Evolutionary conservation across 1,140 invertebrate genomes (phyloP).

Genomic region (Drosophila sturtevanti): DNA sequence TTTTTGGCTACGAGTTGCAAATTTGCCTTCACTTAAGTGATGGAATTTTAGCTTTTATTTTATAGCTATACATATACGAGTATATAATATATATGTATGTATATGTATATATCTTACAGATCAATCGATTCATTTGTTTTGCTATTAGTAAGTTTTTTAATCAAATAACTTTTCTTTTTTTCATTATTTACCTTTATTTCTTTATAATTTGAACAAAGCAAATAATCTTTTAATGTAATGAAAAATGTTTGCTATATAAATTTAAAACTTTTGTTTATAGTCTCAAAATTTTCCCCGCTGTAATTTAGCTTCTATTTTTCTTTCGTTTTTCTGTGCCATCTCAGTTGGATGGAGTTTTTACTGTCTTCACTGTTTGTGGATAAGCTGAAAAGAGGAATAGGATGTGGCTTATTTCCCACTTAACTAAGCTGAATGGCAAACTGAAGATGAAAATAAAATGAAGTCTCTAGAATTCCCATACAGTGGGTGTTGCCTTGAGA

Average conservation of each 20-base stretch:
- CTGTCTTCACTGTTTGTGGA: conserved; percentile 29
- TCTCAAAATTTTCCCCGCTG: too few species aligned
- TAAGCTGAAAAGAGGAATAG: background rate
- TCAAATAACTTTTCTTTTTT: conserved; percentile 22
- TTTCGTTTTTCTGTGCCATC: background rate
- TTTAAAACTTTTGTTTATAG: too few species aligned
- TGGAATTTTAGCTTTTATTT: background rate
- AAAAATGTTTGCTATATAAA: too few species aligned
- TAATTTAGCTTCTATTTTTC: background rate
- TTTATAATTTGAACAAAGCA: too few species aligned
- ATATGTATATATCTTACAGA: too few species aligned
- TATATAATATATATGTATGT: too few species aligned
- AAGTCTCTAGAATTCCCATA: background rate
- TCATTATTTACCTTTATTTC: conserved; percentile 40
- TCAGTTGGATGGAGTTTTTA: background rate
- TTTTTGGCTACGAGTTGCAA: conserved; percentile 58
- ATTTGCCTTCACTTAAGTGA: background rate
- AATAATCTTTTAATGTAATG: too few species aligned
- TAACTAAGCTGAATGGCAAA: conserved; percentile 68
- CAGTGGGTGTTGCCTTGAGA: background rate
- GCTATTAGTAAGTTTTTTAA: too few species aligned
- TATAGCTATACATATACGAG: too few species aligned
- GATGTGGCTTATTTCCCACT: conserved; percentile 61
- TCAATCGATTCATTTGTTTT: too few species aligned
- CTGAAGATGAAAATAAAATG: conserved; percentile 23